phyloP scores from a whole-genome alignment of 2,113 vertebrate species.

The Anarrhichthys ocellatus region DNA sequence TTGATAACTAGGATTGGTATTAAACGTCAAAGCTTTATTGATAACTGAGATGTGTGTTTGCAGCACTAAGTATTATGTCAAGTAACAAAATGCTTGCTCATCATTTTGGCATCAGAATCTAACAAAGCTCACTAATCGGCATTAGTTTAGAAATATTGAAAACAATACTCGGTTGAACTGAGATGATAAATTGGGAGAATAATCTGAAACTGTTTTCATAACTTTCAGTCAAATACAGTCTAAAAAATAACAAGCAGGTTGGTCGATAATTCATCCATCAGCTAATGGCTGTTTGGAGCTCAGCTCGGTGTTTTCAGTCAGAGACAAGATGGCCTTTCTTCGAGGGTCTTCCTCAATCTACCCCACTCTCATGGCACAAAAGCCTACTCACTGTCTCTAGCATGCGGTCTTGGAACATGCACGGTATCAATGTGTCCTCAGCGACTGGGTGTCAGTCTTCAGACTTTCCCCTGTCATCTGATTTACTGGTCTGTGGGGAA shows the following conservation, averaged over 20 bases:
- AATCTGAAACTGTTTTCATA: background rate
- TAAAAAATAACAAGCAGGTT: background rate
- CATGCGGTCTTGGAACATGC: constrained; percentile 32
- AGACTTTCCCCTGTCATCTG: constrained; percentile 73
- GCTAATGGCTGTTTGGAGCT: background rate
- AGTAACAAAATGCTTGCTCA: background rate
- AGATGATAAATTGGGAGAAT: background rate
- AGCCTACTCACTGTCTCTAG: constrained; percentile 17
- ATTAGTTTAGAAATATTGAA: background rate
- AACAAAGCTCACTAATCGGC: background rate
- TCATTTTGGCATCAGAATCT: background rate
- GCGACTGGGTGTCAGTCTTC: constrained; percentile 56
- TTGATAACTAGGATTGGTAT: background rate
- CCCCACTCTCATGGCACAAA: constrained; percentile 41
- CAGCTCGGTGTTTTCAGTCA: background rate
- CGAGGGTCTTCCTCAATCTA: constrained; percentile 20
- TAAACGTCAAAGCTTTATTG: background rate
- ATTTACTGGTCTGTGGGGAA: constrained; percentile 74
- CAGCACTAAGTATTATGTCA: background rate
- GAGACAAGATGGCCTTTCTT: constrained; percentile 24
- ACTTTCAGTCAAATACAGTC: background rate
- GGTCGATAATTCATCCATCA: background rate
- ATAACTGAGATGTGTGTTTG: background rate
- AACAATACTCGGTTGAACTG: background rate
- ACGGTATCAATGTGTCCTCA: constrained; percentile 59